phyloP scores from a whole-genome alignment of 1,140 invertebrate genomes.

The Habropoda laboriosa region DNA sequence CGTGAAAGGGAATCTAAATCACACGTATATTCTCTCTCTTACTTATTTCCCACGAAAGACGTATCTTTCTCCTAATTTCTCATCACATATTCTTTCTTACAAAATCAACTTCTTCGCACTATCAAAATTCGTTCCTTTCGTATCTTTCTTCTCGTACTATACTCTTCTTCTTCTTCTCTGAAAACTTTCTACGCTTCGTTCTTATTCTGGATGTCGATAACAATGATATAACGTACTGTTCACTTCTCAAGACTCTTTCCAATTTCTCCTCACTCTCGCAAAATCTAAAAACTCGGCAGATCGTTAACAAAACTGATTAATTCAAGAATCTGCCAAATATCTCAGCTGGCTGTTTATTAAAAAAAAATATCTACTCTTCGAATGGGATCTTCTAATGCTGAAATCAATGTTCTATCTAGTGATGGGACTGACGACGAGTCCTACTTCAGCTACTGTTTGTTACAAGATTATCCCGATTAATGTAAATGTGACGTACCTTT shows the following conservation, averaged over 20 bases:
- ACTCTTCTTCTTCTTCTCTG: background rate
- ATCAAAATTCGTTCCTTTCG: too few species aligned
- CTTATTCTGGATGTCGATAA: conserved; percentile 9
- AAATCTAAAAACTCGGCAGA: background rate
- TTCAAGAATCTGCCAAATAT: background rate
- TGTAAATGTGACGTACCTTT: too few species aligned
- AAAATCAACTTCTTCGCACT: background rate
- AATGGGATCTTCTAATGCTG: background rate
- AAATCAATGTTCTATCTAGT: conserved; percentile 9
- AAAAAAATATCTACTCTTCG: background rate
- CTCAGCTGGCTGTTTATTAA: too few species aligned
- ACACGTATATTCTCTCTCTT: conserved; percentile 6
- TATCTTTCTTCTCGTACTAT: background rate
- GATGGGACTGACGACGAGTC: too few species aligned
- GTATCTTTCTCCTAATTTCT: conserved; percentile 7
- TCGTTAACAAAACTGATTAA: conserved; percentile 3
- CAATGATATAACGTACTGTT: background rate
- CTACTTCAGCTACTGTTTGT: too few species aligned
- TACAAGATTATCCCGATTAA: too few species aligned
- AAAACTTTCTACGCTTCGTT: background rate
- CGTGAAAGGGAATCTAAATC: conserved; percentile 56
- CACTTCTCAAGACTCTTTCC: background rate
- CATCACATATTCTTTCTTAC: background rate
- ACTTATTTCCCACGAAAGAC: too few species aligned
- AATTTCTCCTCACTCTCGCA: background rate